Evolutionary conservation across 2,113 vertebrate genomes (phyloP), one percentile per base, ranked within the genome.

Genomic region (Acanthochromis polyacanthus): DNA sequence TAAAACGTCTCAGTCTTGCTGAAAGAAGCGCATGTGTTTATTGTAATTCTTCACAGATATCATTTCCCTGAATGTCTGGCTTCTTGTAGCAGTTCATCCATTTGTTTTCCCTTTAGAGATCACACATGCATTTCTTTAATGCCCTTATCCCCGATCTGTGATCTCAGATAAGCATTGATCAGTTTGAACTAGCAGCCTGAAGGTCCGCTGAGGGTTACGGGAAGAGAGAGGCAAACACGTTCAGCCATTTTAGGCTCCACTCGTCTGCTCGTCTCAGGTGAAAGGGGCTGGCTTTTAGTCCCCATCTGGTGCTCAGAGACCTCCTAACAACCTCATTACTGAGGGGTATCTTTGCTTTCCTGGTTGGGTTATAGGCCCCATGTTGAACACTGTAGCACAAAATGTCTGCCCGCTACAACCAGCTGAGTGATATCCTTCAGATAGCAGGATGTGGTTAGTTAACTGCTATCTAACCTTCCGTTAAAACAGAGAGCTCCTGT

Each of bases 401-500:
- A 91, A 92, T 91, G 84, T 85, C 89, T 81, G 82, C 83, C 43
- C 20, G 88, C 71, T 78, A 71, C 67, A 76, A 83, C 83, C 83
- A 90, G 85, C 88, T 83, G 84, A 80, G 84, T 62, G 82, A 79
- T 82, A 63, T 67, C 84, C 67, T 82, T 77, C 63, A 51, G 78
- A 81, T 32, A 59, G 78, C 81, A 85, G 85, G 84, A 91, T 89
- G 80, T 84, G 85, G 89, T 86, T 90, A 77, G 84, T 91, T 91
- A 86, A 84, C 84, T 50, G 68, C 46, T 78, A 64, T 71, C 64
- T 62, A 73, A 57, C 73, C 69, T 62, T 63, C 64, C 48, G 32
- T 67, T 82, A 60, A 85, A 80, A 84, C 55, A 28, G 74, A 78
- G 71, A 53, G n/a, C 52, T 83, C 82, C 63, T 50, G 62, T 70